Conservation (phyloP, 2,113 vertebrate genomes). For the Vicugna pacos region DNA sequence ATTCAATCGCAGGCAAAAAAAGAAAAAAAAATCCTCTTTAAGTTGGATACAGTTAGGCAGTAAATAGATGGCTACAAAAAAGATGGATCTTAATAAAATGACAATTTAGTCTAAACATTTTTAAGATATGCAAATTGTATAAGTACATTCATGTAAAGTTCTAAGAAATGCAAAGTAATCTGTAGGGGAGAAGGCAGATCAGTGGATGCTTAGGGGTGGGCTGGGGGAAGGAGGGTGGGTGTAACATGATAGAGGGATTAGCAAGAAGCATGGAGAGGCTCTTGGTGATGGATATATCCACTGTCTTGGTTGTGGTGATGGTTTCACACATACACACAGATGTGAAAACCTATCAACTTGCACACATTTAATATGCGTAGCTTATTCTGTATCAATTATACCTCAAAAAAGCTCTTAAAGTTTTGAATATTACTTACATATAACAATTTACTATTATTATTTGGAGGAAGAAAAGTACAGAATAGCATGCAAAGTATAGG, state of each 20-base stretch:
- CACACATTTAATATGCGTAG: neutral
- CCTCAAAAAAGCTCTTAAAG: neutral
- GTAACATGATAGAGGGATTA: rapidly evolving
- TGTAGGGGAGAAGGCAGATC: neutral
- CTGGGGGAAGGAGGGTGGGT: neutral
- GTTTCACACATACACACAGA: neutral
- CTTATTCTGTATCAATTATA: neutral
- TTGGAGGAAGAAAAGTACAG: neutral
- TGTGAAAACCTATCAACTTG: neutral
- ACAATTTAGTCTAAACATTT: neutral
- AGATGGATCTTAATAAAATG: neutral
- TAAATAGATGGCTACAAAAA: neutral
- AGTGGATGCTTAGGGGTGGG: neutral
- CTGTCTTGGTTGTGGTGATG: neutral
- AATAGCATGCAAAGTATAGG: neutral
- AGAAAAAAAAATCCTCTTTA: neutral
- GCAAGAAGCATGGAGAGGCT: neutral
- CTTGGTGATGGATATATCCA: neutral
- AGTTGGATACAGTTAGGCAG: neutral
- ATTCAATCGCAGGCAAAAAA: neutral
- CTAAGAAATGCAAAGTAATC: neutral
- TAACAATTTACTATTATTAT: neutral
- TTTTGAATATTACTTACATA: neutral
- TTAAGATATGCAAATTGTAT: neutral
- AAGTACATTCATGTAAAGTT: neutral